These are phyloP conservation scores for Diplazon laetatorius DNA, from an alignment of 2,888 invertebrate genomes.

Conservation along the genomic window DNA sequence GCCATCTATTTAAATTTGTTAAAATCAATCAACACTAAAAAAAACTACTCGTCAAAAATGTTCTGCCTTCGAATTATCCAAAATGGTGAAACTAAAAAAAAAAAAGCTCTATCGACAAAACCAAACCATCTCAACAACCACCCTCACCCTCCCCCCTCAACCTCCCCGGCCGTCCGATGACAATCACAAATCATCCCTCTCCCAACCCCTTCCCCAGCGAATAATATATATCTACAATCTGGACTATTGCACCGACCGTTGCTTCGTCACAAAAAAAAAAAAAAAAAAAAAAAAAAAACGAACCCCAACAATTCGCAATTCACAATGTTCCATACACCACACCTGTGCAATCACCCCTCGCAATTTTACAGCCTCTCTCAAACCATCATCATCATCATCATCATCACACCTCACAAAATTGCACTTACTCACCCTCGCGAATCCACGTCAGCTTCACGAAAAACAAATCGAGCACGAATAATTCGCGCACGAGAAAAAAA, in stretches of 20 bases:
- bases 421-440: slow-evolving; percentile 43
- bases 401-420: neutral
- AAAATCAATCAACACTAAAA: neutral
- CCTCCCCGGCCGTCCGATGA: neutral
- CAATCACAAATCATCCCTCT: slow-evolving; percentile 6
- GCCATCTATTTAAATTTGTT: neutral
- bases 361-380: neutral
- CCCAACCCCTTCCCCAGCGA: slow-evolving; percentile 6
- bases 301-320: slow-evolving; percentile 5
- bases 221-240: slow-evolving; percentile 33
- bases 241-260: slow-evolving; percentile 44
- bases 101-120: neutral
- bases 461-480: no score
- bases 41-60: no score
- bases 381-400: no score
- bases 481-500: no score
- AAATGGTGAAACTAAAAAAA: no score
- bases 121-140: neutral
- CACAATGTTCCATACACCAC: no score
- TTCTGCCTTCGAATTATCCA: no score
- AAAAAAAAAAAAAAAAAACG: no score
- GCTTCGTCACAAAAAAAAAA: no score
- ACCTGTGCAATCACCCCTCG: neutral
- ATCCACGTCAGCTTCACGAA: no score
- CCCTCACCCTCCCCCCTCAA: neutral